Evolutionary conservation across 1,140 invertebrate species (phyloP), one percentile per base, ranked within the genome.

Genomic region (Zophobas morio): DNA sequence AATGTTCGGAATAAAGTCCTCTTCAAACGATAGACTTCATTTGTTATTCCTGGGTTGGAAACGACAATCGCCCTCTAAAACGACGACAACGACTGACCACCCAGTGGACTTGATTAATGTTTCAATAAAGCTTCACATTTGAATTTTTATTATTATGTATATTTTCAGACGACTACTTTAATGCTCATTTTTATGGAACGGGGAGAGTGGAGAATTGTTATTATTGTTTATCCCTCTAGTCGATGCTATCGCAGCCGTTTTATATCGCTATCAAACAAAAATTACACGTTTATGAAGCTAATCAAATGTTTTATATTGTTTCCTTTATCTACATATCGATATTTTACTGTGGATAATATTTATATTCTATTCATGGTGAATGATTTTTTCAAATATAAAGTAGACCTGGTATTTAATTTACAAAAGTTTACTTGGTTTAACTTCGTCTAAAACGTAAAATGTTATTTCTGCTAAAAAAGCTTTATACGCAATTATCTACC

Each of bases 101-200:
- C 49, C 71, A 73, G 71, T 56, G 36, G 49, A 56, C 40, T 54
- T 73, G 71, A 73, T 73, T 54, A 73, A 73, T 73, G 71, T 73
- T 56, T 54, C 51, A 73, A 73, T 73, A 73, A 73, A 54, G 20
- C 49, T 37, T 40, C 53, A 54, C 33, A 73, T 73, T 73, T 73
- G 40, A 73, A 73, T 53, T 73, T 72, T 73, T 73, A 73, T 73
- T 73, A 73, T 73, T 37, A 54, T 73, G 37, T 56, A 73, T 51
- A 51, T 54, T 73, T 46, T 66, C 20, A n/a, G 60, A 66, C 35
- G 60, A 39, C 42, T 39, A 42, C 60, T 40, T 66, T 66, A 66
- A 66, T 66, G 35, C 60, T 66, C 39, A 66, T 66, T 66, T 66
- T 66, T 66, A 66, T 66, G 20, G 40, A 37, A 39, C 39, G 37